phyloP scores from a whole-genome alignment of 2,113 vertebrate species.

The Dicerorhinus sumatrensis region DNA sequence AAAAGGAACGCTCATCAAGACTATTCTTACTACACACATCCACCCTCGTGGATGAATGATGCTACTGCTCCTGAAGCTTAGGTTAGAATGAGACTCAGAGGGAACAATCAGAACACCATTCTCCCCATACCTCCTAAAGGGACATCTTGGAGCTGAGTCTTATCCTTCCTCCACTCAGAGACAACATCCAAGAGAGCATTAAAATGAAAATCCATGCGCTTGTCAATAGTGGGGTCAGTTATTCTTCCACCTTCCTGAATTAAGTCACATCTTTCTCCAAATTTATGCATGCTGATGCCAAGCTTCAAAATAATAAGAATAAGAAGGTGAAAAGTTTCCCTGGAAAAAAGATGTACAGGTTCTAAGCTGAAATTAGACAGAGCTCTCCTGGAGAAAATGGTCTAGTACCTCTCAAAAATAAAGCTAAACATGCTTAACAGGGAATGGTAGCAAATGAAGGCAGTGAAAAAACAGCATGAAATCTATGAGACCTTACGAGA shows the following conservation, averaged over 20 bases:
- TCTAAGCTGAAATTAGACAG: slow-evolving; percentile 63
- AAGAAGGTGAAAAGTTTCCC: slow-evolving; percentile 78
- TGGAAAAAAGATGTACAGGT: slow-evolving; percentile 66
- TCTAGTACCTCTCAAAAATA: background rate
- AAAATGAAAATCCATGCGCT: slow-evolving; percentile 99
- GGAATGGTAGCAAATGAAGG: background rate
- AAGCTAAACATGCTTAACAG: background rate
- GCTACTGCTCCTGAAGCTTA: background rate
- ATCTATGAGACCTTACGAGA: background rate
- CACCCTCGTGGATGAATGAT: accelerated
- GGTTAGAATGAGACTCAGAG: background rate
- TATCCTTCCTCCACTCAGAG: slow-evolving; percentile 99
- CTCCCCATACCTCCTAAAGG: slow-evolving; percentile 94
- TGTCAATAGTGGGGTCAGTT: slow-evolving; percentile 96
- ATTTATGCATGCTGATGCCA: slow-evolving; percentile 96
- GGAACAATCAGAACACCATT: slow-evolving; percentile 8
- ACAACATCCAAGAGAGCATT: slow-evolving; percentile 98
- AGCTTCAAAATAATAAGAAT: slow-evolving; percentile 91
- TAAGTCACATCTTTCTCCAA: slow-evolving; percentile 96
- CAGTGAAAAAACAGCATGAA: background rate
- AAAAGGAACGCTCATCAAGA: background rate
- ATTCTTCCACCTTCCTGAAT: slow-evolving; percentile 96
- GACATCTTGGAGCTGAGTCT: slow-evolving; percentile 94
- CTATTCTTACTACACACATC: background rate
- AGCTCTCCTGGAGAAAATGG: slow-evolving; percentile 48